Conservation (phyloP, 2,888 invertebrate species). For the Tipula lateralis region DNA sequence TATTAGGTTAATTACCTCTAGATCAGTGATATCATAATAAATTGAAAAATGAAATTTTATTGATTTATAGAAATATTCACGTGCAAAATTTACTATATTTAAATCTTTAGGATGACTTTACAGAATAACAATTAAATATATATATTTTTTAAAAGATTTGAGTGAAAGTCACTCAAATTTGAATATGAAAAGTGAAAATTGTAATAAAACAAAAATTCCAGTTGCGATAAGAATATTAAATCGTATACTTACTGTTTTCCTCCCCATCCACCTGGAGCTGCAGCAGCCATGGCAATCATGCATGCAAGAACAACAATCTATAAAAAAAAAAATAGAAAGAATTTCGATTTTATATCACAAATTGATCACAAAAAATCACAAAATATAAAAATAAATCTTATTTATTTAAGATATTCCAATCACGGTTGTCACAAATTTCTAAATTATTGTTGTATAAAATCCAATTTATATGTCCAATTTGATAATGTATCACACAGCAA, state of each 20-base stretch:
- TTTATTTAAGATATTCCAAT: slow-evolving; percentile 12
- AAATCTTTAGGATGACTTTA: not conserved
- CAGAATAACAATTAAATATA: not conserved
- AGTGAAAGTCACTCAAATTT: not conserved
- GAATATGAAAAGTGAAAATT: slow-evolving; percentile 2
- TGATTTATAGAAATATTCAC: not conserved
- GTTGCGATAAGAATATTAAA: not conserved
- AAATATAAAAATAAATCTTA: not conserved
- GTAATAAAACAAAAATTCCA: not conserved
- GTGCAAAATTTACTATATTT: not conserved
- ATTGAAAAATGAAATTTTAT: not conserved
- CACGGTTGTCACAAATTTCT: slow-evolving; percentile 30
- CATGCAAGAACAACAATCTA: slow-evolving; percentile 43
- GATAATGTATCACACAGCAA: not conserved
- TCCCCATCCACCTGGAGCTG: slow-evolving; percentile 29
- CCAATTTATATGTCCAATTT: not conserved
- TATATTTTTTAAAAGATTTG: not conserved
- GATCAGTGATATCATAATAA: not conserved
- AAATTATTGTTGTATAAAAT: not conserved
- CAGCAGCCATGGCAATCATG: slow-evolving; percentile 41
- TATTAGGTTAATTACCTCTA: too few species aligned
- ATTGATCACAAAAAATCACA: slow-evolving; percentile 20
- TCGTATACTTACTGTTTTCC: slow-evolving; percentile 4
- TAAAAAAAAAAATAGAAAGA: slow-evolving; percentile 13
- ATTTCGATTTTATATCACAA: not conserved